Base-by-base conservation (phyloP, 1,140 invertebrate genomes). In the Eueides isabella region DNA sequence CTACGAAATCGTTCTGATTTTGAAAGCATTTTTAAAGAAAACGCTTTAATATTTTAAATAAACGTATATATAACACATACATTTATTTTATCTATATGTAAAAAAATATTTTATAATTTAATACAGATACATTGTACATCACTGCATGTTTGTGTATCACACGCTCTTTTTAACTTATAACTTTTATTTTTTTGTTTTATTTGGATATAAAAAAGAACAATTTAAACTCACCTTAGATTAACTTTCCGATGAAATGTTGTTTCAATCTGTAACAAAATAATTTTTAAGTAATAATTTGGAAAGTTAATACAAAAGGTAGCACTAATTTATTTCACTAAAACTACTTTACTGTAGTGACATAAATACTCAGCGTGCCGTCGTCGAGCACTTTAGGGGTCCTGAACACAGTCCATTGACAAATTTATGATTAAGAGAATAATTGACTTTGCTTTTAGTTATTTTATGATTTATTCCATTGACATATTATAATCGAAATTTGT, bases 361-460 rank as follows among this genome's bases (percentile, higher is more conserved):
- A 48, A 28, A 67, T 67, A 48, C 38, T 7, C 65, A 55, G 62
- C 68, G 48, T 33, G 38, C 55, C 65, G 62, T 71, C 48, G 48
- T 67, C 48, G 61, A 33, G 33, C 61, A 69, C 48, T 55, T 55
- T 26, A 19, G 48, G 48, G 48, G 48, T 55, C 35, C 35, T 7
- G 11, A 38, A 38, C 11, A 38, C 35, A 38, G 35, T 12, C 48
- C 48, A 55, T 55, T 55, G 48, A 55, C 48, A 12, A 55, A 55
- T 55, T 55, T 55, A 55, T 23, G 48, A 55, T 55, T 55, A 55
- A 55, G 19, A 55, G 0, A 19, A 11, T 26, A 12, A 12, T 23
- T 55, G 3, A 23, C 2, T 55, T 7, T 55, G 41, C 41, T 44
- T 44, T 44, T 44, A n/a, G n/a, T 19, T 19, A 7, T 19, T 44